phyloP scores from a whole-genome alignment of 1,140 invertebrate genomes.

The Lithobius niger region DNA sequence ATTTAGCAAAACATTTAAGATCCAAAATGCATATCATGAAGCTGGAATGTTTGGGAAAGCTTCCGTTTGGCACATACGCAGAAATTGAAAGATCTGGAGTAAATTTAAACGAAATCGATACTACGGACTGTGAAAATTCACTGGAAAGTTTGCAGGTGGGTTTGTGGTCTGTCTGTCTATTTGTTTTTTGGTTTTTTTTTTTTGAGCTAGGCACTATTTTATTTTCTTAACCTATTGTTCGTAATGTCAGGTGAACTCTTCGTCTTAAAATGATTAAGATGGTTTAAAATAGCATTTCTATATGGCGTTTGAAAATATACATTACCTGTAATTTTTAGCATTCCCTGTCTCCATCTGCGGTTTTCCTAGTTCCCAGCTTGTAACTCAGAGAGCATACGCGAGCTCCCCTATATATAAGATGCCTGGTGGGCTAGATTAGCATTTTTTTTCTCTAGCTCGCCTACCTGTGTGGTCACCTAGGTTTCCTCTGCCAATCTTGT shows the following conservation, averaged over 20 bases:
- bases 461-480: too few species aligned
- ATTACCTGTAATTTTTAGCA: too few species aligned
- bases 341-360: too few species aligned
- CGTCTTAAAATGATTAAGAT: too few species aligned
- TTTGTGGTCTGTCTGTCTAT: constrained; percentile 12
- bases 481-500: too few species aligned
- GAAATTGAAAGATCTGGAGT: constrained; percentile 82
- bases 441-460: background rate
- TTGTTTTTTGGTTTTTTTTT: too few species aligned
- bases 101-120: constrained; percentile 83
- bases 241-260: too few species aligned
- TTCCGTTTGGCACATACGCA: constrained; percentile 90
- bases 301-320: too few species aligned
- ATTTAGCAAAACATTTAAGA: constrained; percentile 87
- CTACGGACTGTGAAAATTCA: constrained; percentile 84
- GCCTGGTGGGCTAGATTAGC: background rate
- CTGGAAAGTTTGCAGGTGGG: constrained; percentile 62
- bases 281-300: too few species aligned
- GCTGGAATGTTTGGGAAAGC: constrained; percentile 77
- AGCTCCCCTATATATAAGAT: background rate
- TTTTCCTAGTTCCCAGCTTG: background rate
- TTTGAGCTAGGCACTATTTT: too few species aligned
- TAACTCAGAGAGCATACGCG: background rate
- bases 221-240: too few species aligned
- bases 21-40: constrained; percentile 96